Conservation (phyloP, 2,888 invertebrate species). For the Cephus nigrinus region DNA sequence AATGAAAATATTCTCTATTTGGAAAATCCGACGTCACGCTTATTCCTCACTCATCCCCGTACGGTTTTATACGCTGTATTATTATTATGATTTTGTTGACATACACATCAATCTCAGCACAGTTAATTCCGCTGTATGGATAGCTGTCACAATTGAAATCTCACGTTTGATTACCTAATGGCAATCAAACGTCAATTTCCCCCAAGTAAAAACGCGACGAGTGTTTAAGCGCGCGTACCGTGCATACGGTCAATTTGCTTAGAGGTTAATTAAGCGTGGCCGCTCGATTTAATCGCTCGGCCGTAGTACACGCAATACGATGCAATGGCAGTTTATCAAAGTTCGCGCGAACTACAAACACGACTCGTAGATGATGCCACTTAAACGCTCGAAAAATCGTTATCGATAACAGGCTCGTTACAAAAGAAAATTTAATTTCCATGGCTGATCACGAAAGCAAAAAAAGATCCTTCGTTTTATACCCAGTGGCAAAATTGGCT, state of each 20-base stretch:
- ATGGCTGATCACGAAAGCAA: neutral
- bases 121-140: neutral
- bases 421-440: neutral
- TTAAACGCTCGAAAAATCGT: neutral
- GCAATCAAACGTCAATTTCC: neutral
- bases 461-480: neutral
- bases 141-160: neutral
- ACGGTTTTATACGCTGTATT: neutral
- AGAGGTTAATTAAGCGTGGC: conserved; percentile 12
- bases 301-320: neutral
- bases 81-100: neutral
- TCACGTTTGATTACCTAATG: neutral
- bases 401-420: neutral
- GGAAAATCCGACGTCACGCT: neutral
- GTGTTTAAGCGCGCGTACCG: neutral
- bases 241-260: conserved; percentile 15
- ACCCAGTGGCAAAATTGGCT: neutral
- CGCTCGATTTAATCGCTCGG: conserved; percentile 14
- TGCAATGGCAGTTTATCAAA: neutral
- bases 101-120: neutral
- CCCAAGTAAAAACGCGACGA: neutral
- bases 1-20: neutral
- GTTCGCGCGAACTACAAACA: neutral
- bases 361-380: neutral
- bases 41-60: neutral